Percentiles rank a stretch among this genome's conserved stretches.
These are phyloP conservation scores for Isotomurus palustris DNA, from an alignment of 2,888 invertebrate genomes.

Conservation along the genomic window DNA sequence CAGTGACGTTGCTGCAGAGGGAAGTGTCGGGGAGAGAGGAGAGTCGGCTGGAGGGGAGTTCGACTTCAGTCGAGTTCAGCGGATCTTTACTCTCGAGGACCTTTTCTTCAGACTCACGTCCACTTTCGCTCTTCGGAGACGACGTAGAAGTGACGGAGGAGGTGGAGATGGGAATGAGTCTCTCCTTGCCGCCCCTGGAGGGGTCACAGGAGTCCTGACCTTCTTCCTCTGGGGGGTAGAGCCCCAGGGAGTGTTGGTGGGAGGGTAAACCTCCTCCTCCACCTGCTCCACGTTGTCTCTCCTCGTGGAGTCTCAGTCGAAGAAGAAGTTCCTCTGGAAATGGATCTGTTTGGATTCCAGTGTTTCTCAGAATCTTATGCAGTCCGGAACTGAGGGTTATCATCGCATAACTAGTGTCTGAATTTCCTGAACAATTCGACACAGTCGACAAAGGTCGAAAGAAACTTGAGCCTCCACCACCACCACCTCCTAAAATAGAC, in stretches of 20 bases:
- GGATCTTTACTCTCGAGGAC: conserved; percentile 10
- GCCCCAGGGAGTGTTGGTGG: no score
- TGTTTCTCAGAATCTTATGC: conserved; percentile 32
- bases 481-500: conserved; percentile 32
- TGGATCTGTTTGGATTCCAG: conserved; percentile 44
- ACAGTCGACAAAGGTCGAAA: conserved; percentile 32
- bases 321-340: conserved; percentile 42
- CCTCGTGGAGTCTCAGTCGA: conserved; percentile 39
- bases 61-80: background rate
- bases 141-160: no score
- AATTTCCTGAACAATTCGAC: no score
- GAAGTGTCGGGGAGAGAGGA: background rate
- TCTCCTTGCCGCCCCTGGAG: background rate
- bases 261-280: background rate
- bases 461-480: conserved; percentile 18
- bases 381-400: conserved; percentile 21
- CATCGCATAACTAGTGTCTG: conserved; percentile 30
- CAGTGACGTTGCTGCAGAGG: conserved; percentile 51
- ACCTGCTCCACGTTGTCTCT: conserved; percentile 18
- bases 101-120: conserved; percentile 32
- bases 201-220: background rate
- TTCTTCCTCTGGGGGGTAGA: no score
- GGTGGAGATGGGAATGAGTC: background rate
- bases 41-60: background rate
- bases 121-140: conserved; percentile 27